Evolutionary conservation across 2,888 invertebrate genomes (phyloP).

Genomic region (Drosophila affinis): DNA sequence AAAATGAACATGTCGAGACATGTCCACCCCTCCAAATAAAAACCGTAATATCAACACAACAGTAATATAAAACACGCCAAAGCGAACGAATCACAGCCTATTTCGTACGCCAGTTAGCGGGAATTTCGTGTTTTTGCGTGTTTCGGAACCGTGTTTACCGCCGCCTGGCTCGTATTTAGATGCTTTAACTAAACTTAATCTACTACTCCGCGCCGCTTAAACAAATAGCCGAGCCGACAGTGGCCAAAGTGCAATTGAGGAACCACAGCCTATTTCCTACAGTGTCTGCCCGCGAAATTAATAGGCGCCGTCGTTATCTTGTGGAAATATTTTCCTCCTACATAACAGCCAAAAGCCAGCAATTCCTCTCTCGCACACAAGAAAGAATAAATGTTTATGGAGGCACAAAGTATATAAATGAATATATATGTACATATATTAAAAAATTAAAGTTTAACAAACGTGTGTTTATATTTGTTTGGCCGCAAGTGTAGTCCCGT

Average conservation of each 20-base stretch:
- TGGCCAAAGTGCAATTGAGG: background rate
- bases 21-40: too few relatives aligned
- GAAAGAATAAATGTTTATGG: background rate
- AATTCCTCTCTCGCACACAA: background rate
- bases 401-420: constrained; percentile 10
- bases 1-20: too few relatives aligned
- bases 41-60: too few relatives aligned
- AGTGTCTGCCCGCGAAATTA: constrained; percentile 3
- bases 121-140: constrained; percentile 9
- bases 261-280: background rate
- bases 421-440: constrained; percentile 7
- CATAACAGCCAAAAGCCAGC: background rate
- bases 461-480: constrained; percentile 28
- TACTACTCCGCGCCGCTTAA: constrained; percentile 3
- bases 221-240: background rate
- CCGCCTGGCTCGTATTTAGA: constrained; percentile 18
- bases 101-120: background rate
- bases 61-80: too few relatives aligned
- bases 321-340: background rate
- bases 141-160: constrained; percentile 11
- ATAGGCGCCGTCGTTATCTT: constrained; percentile 11
- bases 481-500: constrained; percentile 12
- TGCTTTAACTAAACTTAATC: constrained; percentile 26
- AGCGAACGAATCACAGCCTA: background rate
- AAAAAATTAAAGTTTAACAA: constrained; percentile 7